These are phyloP conservation scores for Aphrocallistes beatrix DNA, from an alignment of 37 sponge, comb jelly and placozoan genomes.

Conservation along the genomic window DNA sequence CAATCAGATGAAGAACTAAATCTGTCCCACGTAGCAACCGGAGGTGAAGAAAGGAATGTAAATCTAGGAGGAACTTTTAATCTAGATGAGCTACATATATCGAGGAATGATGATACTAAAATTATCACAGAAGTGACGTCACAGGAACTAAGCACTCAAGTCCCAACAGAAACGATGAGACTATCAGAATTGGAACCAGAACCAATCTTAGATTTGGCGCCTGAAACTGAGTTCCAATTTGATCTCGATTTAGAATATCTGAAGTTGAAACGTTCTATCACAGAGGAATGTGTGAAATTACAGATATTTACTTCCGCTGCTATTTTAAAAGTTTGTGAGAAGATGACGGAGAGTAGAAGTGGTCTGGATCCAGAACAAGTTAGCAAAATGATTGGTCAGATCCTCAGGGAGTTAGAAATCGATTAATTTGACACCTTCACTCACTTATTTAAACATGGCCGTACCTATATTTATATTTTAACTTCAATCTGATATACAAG, in stretches of 20 bases:
- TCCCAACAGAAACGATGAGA: neutral
- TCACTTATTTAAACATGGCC: too few species aligned
- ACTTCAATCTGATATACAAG: neutral
- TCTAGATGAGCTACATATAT: neutral
- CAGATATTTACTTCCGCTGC: neutral
- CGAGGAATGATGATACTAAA: neutral
- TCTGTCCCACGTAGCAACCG: conserved; percentile 9
- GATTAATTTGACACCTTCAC: too few species aligned
- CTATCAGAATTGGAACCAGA: neutral
- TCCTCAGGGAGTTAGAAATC: neutral
- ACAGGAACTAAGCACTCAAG: neutral
- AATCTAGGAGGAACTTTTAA: neutral
- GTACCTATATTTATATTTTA: neutral
- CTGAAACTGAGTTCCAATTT: neutral
- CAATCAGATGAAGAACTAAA: neutral
- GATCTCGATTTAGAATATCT: neutral
- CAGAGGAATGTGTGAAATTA: neutral
- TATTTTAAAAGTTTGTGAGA: neutral
- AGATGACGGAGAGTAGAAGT: neutral
- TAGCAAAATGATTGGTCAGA: neutral
- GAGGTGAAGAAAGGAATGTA: neutral
- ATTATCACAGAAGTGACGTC: neutral
- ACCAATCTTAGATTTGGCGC: neutral
- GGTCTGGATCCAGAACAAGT: neutral
- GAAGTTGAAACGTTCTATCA: neutral